Evolutionary conservation across 2,797 vertebrate species (phyloP), one percentile per base, ranked within the genome.

Genomic region (Bradypus variegatus): DNA sequence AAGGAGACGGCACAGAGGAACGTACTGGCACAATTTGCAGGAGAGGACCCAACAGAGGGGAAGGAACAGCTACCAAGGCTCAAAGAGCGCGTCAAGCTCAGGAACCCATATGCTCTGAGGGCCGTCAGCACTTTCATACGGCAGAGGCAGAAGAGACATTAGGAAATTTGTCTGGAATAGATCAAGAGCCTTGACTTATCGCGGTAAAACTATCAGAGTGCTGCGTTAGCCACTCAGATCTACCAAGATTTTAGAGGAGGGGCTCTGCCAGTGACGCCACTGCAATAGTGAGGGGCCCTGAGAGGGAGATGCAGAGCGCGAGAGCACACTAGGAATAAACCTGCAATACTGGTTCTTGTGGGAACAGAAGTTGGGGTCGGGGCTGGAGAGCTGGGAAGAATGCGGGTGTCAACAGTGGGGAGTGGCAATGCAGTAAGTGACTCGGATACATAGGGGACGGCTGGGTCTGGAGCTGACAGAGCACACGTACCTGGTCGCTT

Each of bases 401-500:
- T 0, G 16, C 33, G 14, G 72, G n/a, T 11, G 29, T 33, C 76
- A 5, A 58, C 2, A 0, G 1, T 45, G 41, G 41, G 41, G 41
- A 45, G 36, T 0, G 2, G 7, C 13, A n/a, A 38, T 0, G 0
- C 13, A 13, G 48, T 29, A 2, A n/a, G 62, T 41, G 58, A 5
- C 8, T 8, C n/a, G 38, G 25, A 48, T 16, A 41, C 8, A 14
- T 0, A 6, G 18, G 8, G 8, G 27, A 33, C 0, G 0, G 18
- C 25, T 1, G 19, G 36, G 16, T 15, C 58, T 23, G 25, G 41
- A 1, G 16, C 6, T 50, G 16, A 23, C 2, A 12, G 55, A 33
- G 2, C 29, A 25, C 55, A 79, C 97, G 95, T 91, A 99, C 99
- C 95, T 98, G 94, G 93, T 98, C 98, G 67, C 96, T 96, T 79